phyloP scores from a whole-genome alignment of 2,888 invertebrate genomes.

The Adela reaumurella region DNA sequence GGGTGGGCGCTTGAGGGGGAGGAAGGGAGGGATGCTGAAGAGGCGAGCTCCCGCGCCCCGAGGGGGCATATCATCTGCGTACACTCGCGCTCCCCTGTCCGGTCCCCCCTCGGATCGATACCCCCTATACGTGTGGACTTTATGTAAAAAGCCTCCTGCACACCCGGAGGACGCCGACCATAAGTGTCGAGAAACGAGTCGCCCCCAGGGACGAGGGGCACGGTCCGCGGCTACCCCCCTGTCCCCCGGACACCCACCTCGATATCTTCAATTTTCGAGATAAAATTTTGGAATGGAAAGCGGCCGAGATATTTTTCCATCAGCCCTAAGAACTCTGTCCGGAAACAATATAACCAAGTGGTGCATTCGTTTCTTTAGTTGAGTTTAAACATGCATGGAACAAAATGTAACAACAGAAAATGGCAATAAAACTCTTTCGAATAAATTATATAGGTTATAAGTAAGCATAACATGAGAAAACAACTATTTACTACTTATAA shows the following conservation, averaged over 20 bases:
- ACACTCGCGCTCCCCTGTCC: slow-evolving; percentile 25
- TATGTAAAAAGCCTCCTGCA: slow-evolving; percentile 57
- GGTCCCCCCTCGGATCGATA: slow-evolving; percentile 53
- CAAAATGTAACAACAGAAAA: too few relatives aligned
- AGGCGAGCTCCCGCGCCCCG: slow-evolving; percentile 14
- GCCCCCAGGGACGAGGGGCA: slow-evolving; percentile 34
- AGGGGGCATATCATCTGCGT: slow-evolving; percentile 42
- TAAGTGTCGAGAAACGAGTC: slow-evolving; percentile 55
- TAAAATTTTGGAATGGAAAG: slow-evolving; percentile 51
- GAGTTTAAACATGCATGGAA: too few relatives aligned
- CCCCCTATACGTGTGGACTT: slow-evolving; percentile 52
- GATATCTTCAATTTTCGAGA: slow-evolving; percentile 57
- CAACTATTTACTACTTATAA: too few relatives aligned
- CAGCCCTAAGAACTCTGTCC: too few relatives aligned
- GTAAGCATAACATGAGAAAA: too few relatives aligned
- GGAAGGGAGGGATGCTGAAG: slow-evolving; percentile 24
- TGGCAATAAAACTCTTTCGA: too few relatives aligned
- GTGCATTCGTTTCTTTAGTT: too few relatives aligned
- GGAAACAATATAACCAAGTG: too few relatives aligned
- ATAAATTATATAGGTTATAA: too few relatives aligned
- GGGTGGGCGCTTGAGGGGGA: slow-evolving; percentile 20
- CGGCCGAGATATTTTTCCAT: slow-evolving; percentile 24
- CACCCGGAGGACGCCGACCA: slow-evolving; percentile 52
- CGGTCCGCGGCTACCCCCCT: too few relatives aligned
- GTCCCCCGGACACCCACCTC: slow-evolving; percentile 40